Evolutionary conservation across 92 coral and sea anemone genomes (phyloP).

Genomic region (Palythoa grandis): DNA sequence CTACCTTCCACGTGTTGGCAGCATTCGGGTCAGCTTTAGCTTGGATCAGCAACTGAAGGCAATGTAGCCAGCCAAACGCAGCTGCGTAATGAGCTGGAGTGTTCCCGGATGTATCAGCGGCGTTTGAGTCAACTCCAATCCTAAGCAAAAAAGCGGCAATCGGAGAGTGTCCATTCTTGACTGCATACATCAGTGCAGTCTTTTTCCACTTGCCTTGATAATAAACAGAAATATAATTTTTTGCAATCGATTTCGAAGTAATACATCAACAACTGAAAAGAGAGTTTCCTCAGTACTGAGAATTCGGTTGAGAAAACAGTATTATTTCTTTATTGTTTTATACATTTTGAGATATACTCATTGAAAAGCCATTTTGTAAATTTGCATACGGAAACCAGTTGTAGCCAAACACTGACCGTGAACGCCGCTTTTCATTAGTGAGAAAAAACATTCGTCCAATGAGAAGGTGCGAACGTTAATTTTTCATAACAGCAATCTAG

Average conservation of each 20-base stretch:
- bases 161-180: constrained; percentile 83
- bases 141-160: constrained; percentile 77
- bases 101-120: constrained; percentile 79
- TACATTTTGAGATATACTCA: no score
- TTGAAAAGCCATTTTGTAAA: no score
- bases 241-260: no score
- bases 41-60: constrained; percentile 73
- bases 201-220: constrained; percentile 76
- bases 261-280: no score
- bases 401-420: not conserved
- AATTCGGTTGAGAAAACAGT: no score
- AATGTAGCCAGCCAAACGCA: constrained; percentile 89
- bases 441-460: no score
- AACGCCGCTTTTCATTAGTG: no score
- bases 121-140: constrained; percentile 77
- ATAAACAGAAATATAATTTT: not conserved
- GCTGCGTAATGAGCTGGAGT: constrained; percentile 90
- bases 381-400: no score
- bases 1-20: constrained; percentile 83
- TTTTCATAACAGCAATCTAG: no score
- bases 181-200: constrained; percentile 90
- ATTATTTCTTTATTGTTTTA: no score
- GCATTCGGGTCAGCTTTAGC: constrained; percentile 82
- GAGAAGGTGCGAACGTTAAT: no score
- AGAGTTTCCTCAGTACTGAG: no score